Evolutionary conservation across 2,113 vertebrate species (phyloP).

Genomic region (Hylia prasina): DNA sequence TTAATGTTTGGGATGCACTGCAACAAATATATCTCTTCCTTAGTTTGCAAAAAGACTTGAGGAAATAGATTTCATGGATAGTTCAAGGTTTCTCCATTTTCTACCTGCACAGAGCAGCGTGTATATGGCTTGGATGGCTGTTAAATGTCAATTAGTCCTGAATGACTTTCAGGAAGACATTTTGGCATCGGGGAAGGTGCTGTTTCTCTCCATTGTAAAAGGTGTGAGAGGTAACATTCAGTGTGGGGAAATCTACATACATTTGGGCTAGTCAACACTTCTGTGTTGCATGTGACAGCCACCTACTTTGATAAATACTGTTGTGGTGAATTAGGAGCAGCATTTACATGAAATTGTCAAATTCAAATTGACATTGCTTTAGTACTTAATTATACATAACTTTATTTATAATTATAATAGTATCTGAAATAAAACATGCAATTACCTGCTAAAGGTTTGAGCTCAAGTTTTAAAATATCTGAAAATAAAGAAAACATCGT

Average conservation of each 20-base stretch:
- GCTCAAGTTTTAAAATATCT: not conserved
- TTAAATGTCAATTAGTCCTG: not conserved
- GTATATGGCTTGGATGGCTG: not conserved
- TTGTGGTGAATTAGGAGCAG: not conserved
- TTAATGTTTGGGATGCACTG: not conserved
- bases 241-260: not conserved
- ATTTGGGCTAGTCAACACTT: not conserved
- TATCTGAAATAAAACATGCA: not conserved
- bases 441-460: not conserved
- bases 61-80: not conserved
- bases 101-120: not conserved
- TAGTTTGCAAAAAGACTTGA: not conserved
- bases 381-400: not conserved
- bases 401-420: not conserved
- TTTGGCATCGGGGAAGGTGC: not conserved
- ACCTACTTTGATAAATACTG: not conserved
- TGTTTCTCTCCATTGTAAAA: not conserved
- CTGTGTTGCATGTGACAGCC: not conserved
- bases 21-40: not conserved
- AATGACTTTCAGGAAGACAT: not conserved
- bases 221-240: not conserved
- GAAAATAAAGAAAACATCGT: not conserved
- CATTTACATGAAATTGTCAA: not conserved
- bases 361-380: not conserved
- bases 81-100: not conserved